Base-by-base conservation (phyloP, 2,113 vertebrate genomes). In the Hippopotamus amphibius region DNA sequence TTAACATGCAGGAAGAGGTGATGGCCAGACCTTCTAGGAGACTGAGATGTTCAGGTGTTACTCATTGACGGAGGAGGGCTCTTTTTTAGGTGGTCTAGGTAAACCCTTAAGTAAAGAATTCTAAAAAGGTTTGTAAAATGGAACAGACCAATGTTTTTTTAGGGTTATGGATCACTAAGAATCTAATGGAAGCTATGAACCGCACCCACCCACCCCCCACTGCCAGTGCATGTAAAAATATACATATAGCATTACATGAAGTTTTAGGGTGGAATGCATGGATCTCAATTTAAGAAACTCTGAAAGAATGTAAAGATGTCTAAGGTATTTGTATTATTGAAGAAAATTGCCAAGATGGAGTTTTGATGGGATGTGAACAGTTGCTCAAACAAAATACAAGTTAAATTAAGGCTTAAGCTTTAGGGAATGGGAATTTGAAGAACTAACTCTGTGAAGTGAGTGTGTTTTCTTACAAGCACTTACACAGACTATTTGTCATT, bases 111-210 rank as follows among this genome's bases (percentile, higher is more conserved):
- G 4, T 43, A 77, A 93, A 77, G 74, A 87, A 85, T 74, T 93
- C 41, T 68, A 15, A 48, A 81, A 93, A 85, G 28, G 7, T 86
- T 68, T 95, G 16, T 92, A 84, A 59, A 93, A 50, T 93, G 48
- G 21, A 87, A 26, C 74, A 59, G 53, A 76, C 11, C 6, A 80
- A 5, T 82, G 41, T 26, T 17, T 57, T 84, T 89, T 84, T 89
- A 92, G 63, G 46, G 8, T 92, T 21, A 14, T 79, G 16, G 10
- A 46, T 79, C 61, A 74, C 30, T 80, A 41, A 74, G 57, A 79
- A 79, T 53, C 12, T 72, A 30, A 30, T 28, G n/a, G 86, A 80
- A 97, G 15, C n/a, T 74, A 5, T 65, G 63, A 94, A 59, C 22
- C 48, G 19, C 30, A 1, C 43, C 26, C 22, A 11, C 21, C 14